Base-by-base conservation (phyloP, 2,797 vertebrate genomes). In the Nothura maculosa region DNA sequence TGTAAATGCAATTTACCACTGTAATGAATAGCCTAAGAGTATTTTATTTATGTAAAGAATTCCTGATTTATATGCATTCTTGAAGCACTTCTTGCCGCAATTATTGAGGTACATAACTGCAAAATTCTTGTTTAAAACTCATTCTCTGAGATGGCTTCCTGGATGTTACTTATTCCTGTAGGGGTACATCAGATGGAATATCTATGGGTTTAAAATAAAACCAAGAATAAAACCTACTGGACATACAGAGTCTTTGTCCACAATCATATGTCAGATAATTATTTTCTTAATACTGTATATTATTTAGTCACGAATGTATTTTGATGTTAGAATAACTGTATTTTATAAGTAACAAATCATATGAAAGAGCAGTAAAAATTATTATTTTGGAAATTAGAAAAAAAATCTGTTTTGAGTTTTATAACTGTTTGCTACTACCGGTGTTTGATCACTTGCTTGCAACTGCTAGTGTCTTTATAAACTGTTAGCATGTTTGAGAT, bases 21-120 rank as follows among this genome's bases (percentile, higher is more conserved):
- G 92, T 93, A 97, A 86, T 75, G 1, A 90, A n/a, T 90, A 91
- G 64, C 61, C 18, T 27, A 52, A 92, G 92, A 97, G 74, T 95
- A 75, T 85, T 96, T 95, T 97, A 96, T 97, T 97, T 97, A 97
- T 96, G 96, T 96, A 77, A 95, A 95, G 76, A 95, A 83, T 93
- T 96, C 89, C 87, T 94, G 86, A 94, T 97, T 96, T 97, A 63
- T 96, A 90, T 3, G 30, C 16, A 1, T 80, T 83, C 55, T 93
- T 78, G 69, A 80, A 69, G 63, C 38, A 66, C 32, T 47, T 93
- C 42, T 63, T 91, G 66, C 74, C 89, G 73, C 0, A 0, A 27
- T 90, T 40, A 10, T 89, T 91, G 82, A 93, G 72, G 83, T 95
- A 93, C 82, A 81, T 92, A 74, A 72, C 80, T 96, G 87, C 79